A percentile compares a stretch with the other conserved stretches of the same genome.
These are phyloP conservation scores for Dryas iulia DNA, from an alignment of 1,140 invertebrate species.

Conservation along the genomic window DNA sequence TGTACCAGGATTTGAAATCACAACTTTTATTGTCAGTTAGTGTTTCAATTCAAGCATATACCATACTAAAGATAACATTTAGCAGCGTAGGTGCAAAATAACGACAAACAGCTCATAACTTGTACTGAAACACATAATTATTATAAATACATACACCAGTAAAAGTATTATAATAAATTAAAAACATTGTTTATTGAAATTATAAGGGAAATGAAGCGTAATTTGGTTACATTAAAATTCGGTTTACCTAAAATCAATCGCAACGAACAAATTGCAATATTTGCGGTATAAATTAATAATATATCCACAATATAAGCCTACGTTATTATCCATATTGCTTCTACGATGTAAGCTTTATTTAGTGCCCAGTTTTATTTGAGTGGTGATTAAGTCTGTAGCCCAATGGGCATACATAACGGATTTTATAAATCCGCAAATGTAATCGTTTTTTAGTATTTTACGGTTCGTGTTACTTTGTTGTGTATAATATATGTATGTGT, in stretches of 20 bases:
- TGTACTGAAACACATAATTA: not conserved
- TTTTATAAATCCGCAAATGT: conserved; percentile 16
- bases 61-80: no score
- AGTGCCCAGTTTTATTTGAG: conserved; percentile 36
- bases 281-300: conserved; percentile 39
- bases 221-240: conserved; percentile 23
- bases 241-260: conserved; percentile 35
- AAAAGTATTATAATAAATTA: not conserved
- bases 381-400: conserved; percentile 32
- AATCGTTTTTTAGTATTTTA: not conserved
- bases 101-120: not conserved
- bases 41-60: no score
- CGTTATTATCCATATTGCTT: conserved; percentile 41
- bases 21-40: no score
- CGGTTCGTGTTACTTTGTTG: not conserved
- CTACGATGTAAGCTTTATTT: conserved; percentile 41
- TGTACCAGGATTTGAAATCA: no score
- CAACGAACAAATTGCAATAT: conserved; percentile 32
- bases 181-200: not conserved
- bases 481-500: not conserved
- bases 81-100: no score
- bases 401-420: conserved; percentile 16
- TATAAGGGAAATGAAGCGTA: conserved; percentile 16
- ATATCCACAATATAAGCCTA: conserved; percentile 35
- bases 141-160: not conserved